Base-by-base conservation (phyloP, 1,140 invertebrate genomes). In the Tribolium castaneum region DNA sequence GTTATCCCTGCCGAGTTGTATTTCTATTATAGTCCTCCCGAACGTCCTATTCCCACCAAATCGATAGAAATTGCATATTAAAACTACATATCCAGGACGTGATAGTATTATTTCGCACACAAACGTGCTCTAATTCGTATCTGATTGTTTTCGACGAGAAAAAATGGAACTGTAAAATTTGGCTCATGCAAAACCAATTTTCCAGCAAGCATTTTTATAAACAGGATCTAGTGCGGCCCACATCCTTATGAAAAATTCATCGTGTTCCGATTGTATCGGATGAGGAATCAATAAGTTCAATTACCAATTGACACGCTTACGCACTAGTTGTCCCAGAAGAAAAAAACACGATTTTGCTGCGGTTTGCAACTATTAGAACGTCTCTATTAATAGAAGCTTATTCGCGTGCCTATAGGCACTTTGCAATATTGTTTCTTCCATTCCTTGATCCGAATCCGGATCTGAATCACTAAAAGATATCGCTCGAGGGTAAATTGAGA, bases 361-460 rank as follows among this genome's bases (percentile, higher is more conserved):
- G 16, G 1, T 19, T 19, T 19, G 16, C 16, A 19, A 19, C 16
- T 66, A 66, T 34, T 66, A 66, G 25, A 30, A 62, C 9, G 16
- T 62, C 25, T 45, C 30, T 66, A 66, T 66, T 66, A 66, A 66
- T 66, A 66, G 59, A 66, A 66, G 7, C 30, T 66, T 35, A 12
- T 22, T 66, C 30, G 59, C 59, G 59, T 66, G 59, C 59, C 59
- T 66, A 12, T 35, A 35, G 59, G 59, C 30, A 66, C 59, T 66
- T 66, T 66, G 59, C 59, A 66, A 66, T 66, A 66, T 66, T 66
- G 59, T 66, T 66, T 66, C 59, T 66, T 66, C 59, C 30, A 66
- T 66, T 66, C 59, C 30, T 34, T 66, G 59, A 66, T 66, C 59
- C 30, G 59, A 66, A 66, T 59, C 54, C n/a, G 54, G 54, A 59